phyloP scores from a whole-genome alignment of 2,797 vertebrate species.

The Falco novaeseelandiae region DNA sequence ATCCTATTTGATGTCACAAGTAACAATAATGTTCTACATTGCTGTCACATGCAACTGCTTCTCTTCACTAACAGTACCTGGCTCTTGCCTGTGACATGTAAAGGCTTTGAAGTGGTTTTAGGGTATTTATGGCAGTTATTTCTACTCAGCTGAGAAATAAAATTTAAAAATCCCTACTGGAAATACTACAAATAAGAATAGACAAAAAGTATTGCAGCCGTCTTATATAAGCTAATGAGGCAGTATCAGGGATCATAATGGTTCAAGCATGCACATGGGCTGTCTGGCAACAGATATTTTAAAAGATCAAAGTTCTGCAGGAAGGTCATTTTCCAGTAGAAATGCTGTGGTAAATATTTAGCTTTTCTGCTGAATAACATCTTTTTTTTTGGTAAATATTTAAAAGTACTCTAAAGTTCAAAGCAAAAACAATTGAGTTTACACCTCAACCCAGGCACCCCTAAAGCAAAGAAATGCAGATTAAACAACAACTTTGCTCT shows the following conservation, averaged over 20 bases:
- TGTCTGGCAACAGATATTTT: background rate
- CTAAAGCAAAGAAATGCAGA: background rate
- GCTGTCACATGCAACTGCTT: background rate
- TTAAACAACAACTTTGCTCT: background rate
- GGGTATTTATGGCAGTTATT: background rate
- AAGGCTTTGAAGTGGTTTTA: background rate
- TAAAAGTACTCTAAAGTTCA: background rate
- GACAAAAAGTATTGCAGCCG: background rate
- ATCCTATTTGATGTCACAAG: background rate
- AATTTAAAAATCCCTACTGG: background rate
- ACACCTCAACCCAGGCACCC: background rate
- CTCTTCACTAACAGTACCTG: background rate
- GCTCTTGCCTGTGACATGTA: background rate
- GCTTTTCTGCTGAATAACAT: background rate
- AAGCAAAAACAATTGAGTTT: background rate
- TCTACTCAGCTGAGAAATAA: background rate
- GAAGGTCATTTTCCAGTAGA: background rate
- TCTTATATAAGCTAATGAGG: background rate
- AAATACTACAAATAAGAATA: background rate
- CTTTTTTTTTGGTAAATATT: background rate
- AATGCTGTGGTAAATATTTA: conserved; percentile 3
- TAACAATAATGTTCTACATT: background rate
- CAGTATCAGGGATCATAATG: background rate
- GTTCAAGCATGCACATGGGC: background rate
- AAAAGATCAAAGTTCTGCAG: conserved; percentile 7